Percentiles rank a stretch among this genome's conserved stretches.
phyloP scores from a whole-genome alignment of 2,113 vertebrate species.

The Onychostoma macrolepis region DNA sequence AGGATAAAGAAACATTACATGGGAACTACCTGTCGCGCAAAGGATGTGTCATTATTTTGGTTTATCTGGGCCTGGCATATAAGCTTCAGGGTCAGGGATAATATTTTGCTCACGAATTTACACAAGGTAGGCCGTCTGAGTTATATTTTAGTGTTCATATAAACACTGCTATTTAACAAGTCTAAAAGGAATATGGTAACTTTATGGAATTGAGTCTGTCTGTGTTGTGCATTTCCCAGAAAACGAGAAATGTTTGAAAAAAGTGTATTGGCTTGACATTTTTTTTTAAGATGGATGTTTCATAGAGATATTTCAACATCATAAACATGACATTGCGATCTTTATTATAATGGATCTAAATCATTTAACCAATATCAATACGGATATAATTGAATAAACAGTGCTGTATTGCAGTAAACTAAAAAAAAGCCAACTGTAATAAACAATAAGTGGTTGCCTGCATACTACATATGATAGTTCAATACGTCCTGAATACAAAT shows the following conservation, averaged over 20 bases:
- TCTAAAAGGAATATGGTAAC: background rate
- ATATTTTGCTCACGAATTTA: background rate
- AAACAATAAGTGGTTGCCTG: background rate
- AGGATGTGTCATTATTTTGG: constrained; percentile 20
- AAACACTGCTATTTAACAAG: background rate
- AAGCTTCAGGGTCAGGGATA: background rate
- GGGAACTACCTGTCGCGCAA: constrained; percentile 18
- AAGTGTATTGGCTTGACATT: background rate
- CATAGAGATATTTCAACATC: background rate
- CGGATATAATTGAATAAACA: background rate
- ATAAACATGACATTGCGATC: background rate
- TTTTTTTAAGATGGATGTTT: background rate
- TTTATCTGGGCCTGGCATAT: constrained; percentile 24
- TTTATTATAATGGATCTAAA: background rate
- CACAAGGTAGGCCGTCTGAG: constrained; percentile 4
- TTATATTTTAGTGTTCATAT: background rate
- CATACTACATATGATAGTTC: background rate
- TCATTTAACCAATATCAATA: background rate
- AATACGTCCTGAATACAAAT: background rate
- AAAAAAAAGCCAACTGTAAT: background rate
- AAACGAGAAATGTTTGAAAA: background rate
- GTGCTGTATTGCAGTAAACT: background rate
- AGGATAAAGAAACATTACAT: constrained; percentile 11
- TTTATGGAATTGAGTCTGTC: background rate
- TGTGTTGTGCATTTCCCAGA: background rate